These are phyloP conservation scores for Nipponacmea schrenckii DNA, from an alignment of 2,888 invertebrate genomes.

Conservation along the genomic window DNA sequence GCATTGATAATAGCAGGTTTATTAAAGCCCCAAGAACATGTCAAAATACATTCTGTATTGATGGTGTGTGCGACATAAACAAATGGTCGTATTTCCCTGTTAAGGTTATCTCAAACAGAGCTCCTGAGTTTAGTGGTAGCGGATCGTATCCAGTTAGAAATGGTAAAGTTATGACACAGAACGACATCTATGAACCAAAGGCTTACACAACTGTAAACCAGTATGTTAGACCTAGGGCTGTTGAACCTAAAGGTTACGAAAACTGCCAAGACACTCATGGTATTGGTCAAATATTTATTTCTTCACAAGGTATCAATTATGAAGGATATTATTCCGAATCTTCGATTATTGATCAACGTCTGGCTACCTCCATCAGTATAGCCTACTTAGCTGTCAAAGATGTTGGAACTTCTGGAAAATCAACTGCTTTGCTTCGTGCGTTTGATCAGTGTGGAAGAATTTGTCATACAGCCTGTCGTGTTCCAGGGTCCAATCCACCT, in stretches of 20 bases:
- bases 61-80: conserved; percentile 48
- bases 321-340: conserved; percentile 56
- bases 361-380: conserved; percentile 49
- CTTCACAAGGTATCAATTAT: conserved; percentile 53
- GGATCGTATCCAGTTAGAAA: conserved; percentile 46
- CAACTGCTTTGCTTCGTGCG: conserved; percentile 44
- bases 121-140: conserved; percentile 45
- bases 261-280: conserved; percentile 29
- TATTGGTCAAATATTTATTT: conserved; percentile 49
- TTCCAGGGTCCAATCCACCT: conserved; percentile 30
- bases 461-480: conserved; percentile 53
- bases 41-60: conserved; percentile 54
- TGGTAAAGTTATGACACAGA: conserved; percentile 35
- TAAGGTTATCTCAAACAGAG: conserved; percentile 49
- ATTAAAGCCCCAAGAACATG: conserved; percentile 18
- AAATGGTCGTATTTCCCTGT: conserved; percentile 57
- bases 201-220: conserved; percentile 35
- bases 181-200: conserved; percentile 49
- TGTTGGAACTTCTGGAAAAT: conserved; percentile 35
- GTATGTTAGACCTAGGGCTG: conserved; percentile 28
- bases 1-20: conserved; percentile 4
- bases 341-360: conserved; percentile 50
- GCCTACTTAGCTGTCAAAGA: conserved; percentile 54
- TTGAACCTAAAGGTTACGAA: conserved; percentile 31
- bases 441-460: conserved; percentile 56